Base-by-base conservation (phyloP, 2,113 vertebrate genomes). In the Haplochromis burtoni region DNA sequence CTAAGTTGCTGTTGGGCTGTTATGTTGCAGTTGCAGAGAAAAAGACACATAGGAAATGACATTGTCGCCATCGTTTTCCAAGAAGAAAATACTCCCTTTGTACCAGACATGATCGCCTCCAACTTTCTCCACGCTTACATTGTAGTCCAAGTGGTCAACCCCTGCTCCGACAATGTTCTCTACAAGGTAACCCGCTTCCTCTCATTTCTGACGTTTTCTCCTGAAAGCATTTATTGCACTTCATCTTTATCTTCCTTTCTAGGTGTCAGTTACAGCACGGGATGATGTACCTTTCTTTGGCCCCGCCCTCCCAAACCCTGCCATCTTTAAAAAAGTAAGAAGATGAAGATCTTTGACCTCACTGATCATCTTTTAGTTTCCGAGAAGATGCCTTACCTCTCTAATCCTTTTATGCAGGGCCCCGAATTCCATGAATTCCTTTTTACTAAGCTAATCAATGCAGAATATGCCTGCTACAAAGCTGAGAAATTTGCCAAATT, bases 21-120 rank as follows among this genome's bases (percentile, higher is more conserved):
- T 91, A 42, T 84, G 55, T 92, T 95, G 85, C 95, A 99, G 98
- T 94, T 99, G 89, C 98, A 99, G 97, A 96, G 98, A 80, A 99
- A 99, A 90, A 95, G 99, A 16, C 99, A 99, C 95, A 98, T 99
- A n/a, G 98, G 98, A 31, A 99, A 99, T 5, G 98, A 99, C 95
- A 99, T 99, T 2, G 98, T 99, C 19, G 98, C 98, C 17, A 93
- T 99, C 49, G 95, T 99, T 47, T 99, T 99, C 96, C 99, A 99
- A 96, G 98, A 99, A 0, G 97, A 99, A 95, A 99, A 97, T 95
- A 99, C 99, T 1, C 99, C 99, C 4, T 99, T 99, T 10, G 98
- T 99, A n/a, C 98, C 98, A 0, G 98, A 99, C 95, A 99, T 99
- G 98, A 99, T 99, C 0, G 98, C 98, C 4, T 99, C 98, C 94